These are phyloP conservation scores for Salmo trutta DNA, from an alignment of 2,797 vertebrate species.

Conservation along the genomic window DNA sequence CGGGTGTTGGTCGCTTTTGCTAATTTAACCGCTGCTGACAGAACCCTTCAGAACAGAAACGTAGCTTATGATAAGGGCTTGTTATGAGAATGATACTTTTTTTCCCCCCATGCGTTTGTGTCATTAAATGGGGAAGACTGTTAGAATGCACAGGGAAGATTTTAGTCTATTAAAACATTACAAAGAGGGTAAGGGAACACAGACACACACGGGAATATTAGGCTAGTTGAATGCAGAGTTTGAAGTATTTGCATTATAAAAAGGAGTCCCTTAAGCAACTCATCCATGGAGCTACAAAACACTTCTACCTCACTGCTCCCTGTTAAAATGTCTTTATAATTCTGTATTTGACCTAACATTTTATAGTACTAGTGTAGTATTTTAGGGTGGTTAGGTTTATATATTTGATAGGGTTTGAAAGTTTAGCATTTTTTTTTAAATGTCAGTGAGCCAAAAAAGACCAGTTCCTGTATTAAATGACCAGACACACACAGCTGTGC, in stretches of 20 bases:
- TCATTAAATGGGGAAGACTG: not conserved
- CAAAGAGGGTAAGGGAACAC: not conserved
- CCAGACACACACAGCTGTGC: conserved; percentile 3
- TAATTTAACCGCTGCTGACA: not conserved
- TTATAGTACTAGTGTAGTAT: not conserved
- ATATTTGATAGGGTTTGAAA: not conserved
- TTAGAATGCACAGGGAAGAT: not conserved
- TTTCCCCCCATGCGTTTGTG: not conserved
- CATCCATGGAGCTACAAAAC: not conserved
- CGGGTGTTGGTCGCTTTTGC: not conserved
- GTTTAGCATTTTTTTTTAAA: not conserved
- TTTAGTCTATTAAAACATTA: not conserved
- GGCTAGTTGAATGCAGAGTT: not conserved
- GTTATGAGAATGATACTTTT: not conserved
- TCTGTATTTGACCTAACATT: not conserved
- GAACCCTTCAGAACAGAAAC: not conserved
- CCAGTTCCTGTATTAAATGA: conserved; percentile 22
- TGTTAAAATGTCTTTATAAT: not conserved
- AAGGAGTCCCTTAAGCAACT: not conserved
- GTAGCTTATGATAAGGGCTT: not conserved
- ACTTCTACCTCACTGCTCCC: not conserved
- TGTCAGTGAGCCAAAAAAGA: conserved; percentile 9
- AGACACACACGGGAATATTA: not conserved
- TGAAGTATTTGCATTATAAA: not conserved
- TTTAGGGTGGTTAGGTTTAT: not conserved